A percentile compares a stretch with the other conserved stretches of the same genome.
phyloP scores from a whole-genome alignment of 1,140 invertebrate genomes.

The Bombus balteatus region DNA sequence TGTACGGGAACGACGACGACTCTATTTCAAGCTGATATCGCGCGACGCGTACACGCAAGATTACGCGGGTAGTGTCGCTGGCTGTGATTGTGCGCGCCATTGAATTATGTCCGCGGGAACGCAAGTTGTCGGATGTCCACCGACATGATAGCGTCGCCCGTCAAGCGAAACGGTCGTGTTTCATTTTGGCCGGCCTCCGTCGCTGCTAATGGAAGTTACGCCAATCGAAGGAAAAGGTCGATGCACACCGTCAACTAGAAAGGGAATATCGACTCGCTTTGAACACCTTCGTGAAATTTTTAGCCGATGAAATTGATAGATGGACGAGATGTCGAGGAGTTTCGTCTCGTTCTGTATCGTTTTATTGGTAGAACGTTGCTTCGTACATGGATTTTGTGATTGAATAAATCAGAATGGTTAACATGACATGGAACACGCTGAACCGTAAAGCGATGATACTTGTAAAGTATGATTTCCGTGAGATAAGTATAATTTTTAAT shows the following conservation, averaged over 20 bases:
- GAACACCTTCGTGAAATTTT: slow-evolving; percentile 14
- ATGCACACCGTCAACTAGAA: background rate
- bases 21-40: slow-evolving; percentile 14
- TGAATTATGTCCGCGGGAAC: slow-evolving; percentile 44
- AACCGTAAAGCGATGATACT: background rate
- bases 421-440: background rate
- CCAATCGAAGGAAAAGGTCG: background rate
- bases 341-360: background rate
- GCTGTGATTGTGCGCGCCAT: slow-evolving; percentile 3
- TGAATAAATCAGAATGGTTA: background rate
- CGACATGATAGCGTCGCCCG: slow-evolving; percentile 19
- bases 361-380: background rate
- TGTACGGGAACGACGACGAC: background rate
- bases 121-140: slow-evolving; percentile 45
- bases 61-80: slow-evolving; percentile 13
- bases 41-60: slow-evolving; percentile 27
- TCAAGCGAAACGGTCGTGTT: slow-evolving; percentile 55
- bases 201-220: slow-evolving; percentile 39
- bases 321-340: background rate
- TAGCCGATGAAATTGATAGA: background rate
- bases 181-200: slow-evolving; percentile 33
- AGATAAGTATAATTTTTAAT: background rate
- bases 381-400: background rate
- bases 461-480: background rate
- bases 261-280: slow-evolving; percentile 23